Percentiles rank a stretch among this genome's conserved stretches.
Conservation (phyloP, 2,797 vertebrate genomes). For the Hypotaenidia okinawae region DNA sequence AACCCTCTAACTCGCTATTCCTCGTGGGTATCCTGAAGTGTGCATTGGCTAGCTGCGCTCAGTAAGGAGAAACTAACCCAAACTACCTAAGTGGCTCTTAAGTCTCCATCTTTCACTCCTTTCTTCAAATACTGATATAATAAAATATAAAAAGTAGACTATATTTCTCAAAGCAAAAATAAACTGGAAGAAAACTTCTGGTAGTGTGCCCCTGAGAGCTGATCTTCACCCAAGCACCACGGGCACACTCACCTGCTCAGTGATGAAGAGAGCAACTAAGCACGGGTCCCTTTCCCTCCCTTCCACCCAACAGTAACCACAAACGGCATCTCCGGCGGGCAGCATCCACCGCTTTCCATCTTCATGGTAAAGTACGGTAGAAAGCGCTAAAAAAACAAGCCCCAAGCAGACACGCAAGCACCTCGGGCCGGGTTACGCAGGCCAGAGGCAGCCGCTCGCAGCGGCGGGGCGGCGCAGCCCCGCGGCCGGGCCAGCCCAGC, state of each 20-base stretch:
- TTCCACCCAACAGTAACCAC: accelerated
- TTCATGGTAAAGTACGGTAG: accelerated
- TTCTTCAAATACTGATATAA: accelerated
- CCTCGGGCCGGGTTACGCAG: accelerated
- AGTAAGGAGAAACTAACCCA: no score
- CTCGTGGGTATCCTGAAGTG: not conserved
- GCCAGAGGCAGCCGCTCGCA: accelerated
- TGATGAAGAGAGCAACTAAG: accelerated
- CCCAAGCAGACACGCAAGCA: accelerated
- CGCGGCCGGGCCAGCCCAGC: not conserved
- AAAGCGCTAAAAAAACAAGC: not conserved
- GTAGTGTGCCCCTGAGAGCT: not conserved
- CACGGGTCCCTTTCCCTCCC: accelerated
- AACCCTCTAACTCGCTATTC: not conserved
- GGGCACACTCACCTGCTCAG: not conserved
- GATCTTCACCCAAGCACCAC: no score
- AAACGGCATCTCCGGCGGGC: accelerated
- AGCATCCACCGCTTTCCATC: not conserved
- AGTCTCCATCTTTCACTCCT: not conserved
- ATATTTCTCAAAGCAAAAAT: not conserved
- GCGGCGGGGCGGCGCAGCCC: not conserved
- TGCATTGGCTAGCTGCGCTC: not conserved
- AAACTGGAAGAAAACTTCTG: not conserved
- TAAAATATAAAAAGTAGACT: not conserved
- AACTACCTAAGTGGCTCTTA: no score